Base-by-base conservation (phyloP, 2,888 invertebrate genomes). In the Seira ritae region DNA sequence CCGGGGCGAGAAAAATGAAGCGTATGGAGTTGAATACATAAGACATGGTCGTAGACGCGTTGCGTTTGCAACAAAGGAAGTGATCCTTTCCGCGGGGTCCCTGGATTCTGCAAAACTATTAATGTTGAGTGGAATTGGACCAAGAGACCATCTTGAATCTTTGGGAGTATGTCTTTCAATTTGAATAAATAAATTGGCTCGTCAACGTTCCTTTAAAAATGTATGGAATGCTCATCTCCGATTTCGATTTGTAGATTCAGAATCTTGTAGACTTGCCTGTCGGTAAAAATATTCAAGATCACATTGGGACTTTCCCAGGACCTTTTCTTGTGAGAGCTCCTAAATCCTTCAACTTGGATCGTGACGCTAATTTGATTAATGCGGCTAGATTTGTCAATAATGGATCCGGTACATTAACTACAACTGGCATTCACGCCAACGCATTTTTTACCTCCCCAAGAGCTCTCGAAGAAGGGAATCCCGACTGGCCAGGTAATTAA, bases 221-320 rank as follows among this genome's bases (percentile, higher is more conserved):
- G 24, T 22, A 84, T 76, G 85, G 84, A 50, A 86, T 80, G 15
- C n/a, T 31, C 31, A 31, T 31, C n/a, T 31, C 31, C 8, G 31
- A n/a, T n/a, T n/a, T 31, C 79, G 73, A 31, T 79, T 77, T 50
- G 1, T 50, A n/a, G 50, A 12, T 50, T 8, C 3, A 50, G 12
- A 50, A 50, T 50, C 19, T 76, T 85, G 78, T 75, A 12, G 66
- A 88, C 76, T 69, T 86, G 17, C 88, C 88, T 15, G 88, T 88
- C 1, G 88, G 88, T 12, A 76, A 84, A 84, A 88, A 88, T 68
- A 75, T 88, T 23, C 88, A 88, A 81, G 88, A 88, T 68, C 88
- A 88, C 77, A 87, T 88, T 60, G 86, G 85, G 17, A 88, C 88
- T 1, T 86, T 88, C 42, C 86, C 87, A 15, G 88, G 88, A 12